Evolutionary conservation across 92 coral and sea anemone genomes (phyloP).

Genomic region (Umimayanthus chanpuru): DNA sequence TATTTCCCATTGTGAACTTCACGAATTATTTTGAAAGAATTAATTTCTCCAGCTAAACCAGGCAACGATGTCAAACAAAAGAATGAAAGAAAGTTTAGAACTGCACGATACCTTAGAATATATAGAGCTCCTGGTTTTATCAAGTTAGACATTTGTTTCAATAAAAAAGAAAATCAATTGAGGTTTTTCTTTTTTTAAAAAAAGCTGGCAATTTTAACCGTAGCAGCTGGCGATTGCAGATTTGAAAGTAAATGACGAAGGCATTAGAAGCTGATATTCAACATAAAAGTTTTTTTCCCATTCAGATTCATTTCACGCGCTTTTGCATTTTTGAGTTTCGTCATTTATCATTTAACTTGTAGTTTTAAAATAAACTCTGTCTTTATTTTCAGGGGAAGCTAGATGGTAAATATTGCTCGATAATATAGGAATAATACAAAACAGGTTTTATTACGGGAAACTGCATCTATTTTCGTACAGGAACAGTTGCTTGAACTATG

Average conservation of each 20-base stretch:
- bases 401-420: background rate
- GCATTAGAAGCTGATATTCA: background rate
- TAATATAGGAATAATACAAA: background rate
- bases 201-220: background rate
- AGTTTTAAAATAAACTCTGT: background rate
- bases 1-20: constrained; percentile 32
- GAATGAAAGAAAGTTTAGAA: background rate
- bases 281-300: background rate
- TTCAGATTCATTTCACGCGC: background rate
- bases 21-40: constrained; percentile 32
- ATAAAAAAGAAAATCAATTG: background rate
- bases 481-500: background rate
- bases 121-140: background rate
- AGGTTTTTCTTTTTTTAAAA: background rate
- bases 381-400: background rate
- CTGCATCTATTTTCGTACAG: background rate
- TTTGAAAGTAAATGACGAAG: constrained; percentile 8
- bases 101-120: constrained; percentile 9
- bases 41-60: constrained; percentile 11
- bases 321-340: background rate
- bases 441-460: background rate
- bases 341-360: no score
- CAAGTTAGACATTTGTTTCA: background rate
- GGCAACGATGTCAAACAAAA: constrained; percentile 15
- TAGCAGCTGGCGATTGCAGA: background rate